Evolutionary conservation across 2,888 invertebrate species (phyloP), one percentile per base, ranked within the genome.

Genomic region (Zootermopsis nevadensis): DNA sequence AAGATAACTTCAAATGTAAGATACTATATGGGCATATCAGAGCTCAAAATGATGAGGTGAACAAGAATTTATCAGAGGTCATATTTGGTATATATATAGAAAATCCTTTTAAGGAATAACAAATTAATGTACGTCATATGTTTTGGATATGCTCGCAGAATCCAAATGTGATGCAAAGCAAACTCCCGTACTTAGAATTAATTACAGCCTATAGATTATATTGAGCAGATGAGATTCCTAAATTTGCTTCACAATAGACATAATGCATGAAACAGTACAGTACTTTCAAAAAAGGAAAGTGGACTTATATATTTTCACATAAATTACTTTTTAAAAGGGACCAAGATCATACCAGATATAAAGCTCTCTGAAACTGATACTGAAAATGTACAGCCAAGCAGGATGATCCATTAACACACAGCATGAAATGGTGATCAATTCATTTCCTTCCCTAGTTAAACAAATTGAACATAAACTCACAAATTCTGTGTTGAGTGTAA

Each of bases 31-130:
- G 60, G 7, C 60, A 27, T 12, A 27, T 27, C 60, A 60, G 27
- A 60, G n/a, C n/a, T 1, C n/a, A 60, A 60, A 27, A 60, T 60
- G 60, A 27, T 60, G 60, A 60, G n/a, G 60, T 60, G 27, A 27
- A 60, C 60, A 60, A 60, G 60, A 60, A 60, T 60, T 60, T 60
- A 60, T 60, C 60, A 60, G 60, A 60, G 60, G 60, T n/a, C 27
- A 60, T 27, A 27, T n/a, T n/a, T 27, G n/a, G 60, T 60, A 60
- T 8, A 60, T 27, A 15, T 22, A 60, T 6, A n/a, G n/a, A n/a
- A 10, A 27, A 60, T n/a, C n/a, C 8, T 27, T n/a, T 27, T 60
- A 60, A n/a, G 27, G 48, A 60, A 60, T 27, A n/a, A 60, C 60
- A 60, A n/a, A 60, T 7, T 60, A 27, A n/a, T 60, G 27, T 6